Base-by-base conservation (phyloP, 1,140 invertebrate genomes). In the Drosophila subpulchrella region DNA sequence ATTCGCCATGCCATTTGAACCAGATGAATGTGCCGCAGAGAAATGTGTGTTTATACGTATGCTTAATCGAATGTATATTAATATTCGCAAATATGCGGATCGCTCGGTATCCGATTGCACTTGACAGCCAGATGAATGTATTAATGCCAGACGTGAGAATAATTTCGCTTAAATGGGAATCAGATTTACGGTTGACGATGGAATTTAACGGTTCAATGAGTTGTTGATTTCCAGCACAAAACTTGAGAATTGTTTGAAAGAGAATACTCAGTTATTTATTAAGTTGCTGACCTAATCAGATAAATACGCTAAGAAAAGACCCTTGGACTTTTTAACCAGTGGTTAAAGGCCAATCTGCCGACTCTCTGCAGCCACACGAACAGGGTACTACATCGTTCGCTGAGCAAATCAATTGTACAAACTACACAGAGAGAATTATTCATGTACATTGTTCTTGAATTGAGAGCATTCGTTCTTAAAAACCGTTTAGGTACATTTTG, bases 1-100 rank as follows among this genome's bases (percentile, higher is more conserved):
- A 54, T 74, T 55, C 55, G 17, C 44, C 2, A 34, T 38, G 78
- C 59, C 75, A 84, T 66, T 68, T 57, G 72, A 84, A 66, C 30
- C 59, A 60, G 66, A 76, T 60, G 55, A 62, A 67, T 73, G 59
- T 44, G 15, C 11, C 30, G 20, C 39, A 42, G 38, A 56, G 32
- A 48, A 59, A 60, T 15, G 27, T 11, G 50, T 20, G 15, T 42
- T 15, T 42, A 32, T 44, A 30, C 55, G 55, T 44, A n/a, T 65
- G 61, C 59, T 61, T 15, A 65, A 46, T 61, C 60, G 24, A 66
- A 46, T 53, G n/a, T 46, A 68, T 63, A 68, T 63, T 63, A 47
- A 53, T 66, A 66, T 70, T 20, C 30, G 5, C 42, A 24, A 63
- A 32, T 47, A 34, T 54, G 32, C 30, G 36, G 8, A 50, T 50